phyloP scores from a whole-genome alignment of 2,797 vertebrate species.

The Gallinago stenura region DNA sequence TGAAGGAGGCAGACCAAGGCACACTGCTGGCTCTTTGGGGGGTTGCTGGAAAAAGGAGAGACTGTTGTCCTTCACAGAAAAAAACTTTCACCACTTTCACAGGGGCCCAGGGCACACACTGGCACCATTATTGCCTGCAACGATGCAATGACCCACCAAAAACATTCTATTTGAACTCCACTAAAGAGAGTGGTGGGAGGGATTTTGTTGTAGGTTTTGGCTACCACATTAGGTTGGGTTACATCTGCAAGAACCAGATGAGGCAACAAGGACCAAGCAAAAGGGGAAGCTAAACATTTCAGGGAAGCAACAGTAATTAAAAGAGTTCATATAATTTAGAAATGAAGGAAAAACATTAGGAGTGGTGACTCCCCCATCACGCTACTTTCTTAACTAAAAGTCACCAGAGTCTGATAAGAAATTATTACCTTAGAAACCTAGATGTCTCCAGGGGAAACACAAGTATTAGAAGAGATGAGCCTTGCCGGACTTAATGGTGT shows the following conservation, averaged over 20 bases:
- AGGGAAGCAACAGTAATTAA: not conserved
- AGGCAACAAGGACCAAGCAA: not conserved
- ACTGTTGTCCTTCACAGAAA: not conserved
- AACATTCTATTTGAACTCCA: not conserved
- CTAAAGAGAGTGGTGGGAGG: accelerated
- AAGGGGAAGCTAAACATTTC: not conserved
- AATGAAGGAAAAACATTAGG: not conserved
- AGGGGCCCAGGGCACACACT: too few relatives aligned
- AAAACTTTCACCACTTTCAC: not conserved
- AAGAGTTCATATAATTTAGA: not conserved
- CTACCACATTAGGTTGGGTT: not conserved
- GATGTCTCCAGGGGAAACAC: not conserved
- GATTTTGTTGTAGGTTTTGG: not conserved
- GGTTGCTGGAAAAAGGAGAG: not conserved
- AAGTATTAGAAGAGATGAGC: not conserved
- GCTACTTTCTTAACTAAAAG: not conserved
- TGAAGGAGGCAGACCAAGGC: not conserved
- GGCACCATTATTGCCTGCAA: not conserved
- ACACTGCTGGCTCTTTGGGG: not conserved
- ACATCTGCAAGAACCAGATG: not conserved
- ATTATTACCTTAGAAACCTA: not conserved
- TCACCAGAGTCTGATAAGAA: not conserved
- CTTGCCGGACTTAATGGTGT: not conserved
- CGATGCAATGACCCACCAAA: not conserved
- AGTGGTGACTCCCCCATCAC: not conserved